Evolutionary conservation across 2,888 invertebrate genomes (phyloP).

Genomic region (Agrotis puta): DNA sequence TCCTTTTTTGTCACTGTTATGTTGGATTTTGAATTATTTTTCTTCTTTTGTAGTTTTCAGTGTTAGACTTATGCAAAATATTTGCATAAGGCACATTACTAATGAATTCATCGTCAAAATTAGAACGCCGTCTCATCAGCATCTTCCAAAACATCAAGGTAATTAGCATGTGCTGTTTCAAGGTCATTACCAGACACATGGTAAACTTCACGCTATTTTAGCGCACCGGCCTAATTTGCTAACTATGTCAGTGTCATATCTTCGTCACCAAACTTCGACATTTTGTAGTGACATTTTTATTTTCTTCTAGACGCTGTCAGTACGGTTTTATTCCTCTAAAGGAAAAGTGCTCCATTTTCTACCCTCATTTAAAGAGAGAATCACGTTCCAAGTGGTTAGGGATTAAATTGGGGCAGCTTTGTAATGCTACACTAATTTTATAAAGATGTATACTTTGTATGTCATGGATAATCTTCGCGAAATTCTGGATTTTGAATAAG

Average conservation of each 20-base stretch:
- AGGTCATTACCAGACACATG: slow-evolving; percentile 70
- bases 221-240: slow-evolving; percentile 69
- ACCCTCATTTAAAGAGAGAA: neutral
- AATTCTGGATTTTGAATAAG: too few species aligned
- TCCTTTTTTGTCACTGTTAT: neutral
- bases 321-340: neutral
- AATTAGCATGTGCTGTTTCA: slow-evolving; percentile 55
- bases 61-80: slow-evolving; percentile 5
- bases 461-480: too few species aligned
- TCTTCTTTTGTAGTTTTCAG: too few species aligned
- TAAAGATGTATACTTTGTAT: too few species aligned
- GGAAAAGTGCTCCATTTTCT: neutral
- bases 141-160: slow-evolving; percentile 42
- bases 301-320: neutral
- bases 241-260: slow-evolving; percentile 75
- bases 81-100: slow-evolving; percentile 4
- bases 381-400: slow-evolving; percentile 22
- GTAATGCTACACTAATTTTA: too few species aligned
- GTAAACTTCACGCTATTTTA: slow-evolving; percentile 69
- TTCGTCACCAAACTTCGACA: slow-evolving; percentile 45
- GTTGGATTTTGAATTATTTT: slow-evolving; percentile 1
- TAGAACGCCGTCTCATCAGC: slow-evolving; percentile 19
- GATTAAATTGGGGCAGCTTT: neutral
- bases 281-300: slow-evolving; percentile 31
- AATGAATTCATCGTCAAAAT: slow-evolving; percentile 26